Evolutionary conservation across 2,113 vertebrate genomes (phyloP).

Genomic region (Morone saxatilis): DNA sequence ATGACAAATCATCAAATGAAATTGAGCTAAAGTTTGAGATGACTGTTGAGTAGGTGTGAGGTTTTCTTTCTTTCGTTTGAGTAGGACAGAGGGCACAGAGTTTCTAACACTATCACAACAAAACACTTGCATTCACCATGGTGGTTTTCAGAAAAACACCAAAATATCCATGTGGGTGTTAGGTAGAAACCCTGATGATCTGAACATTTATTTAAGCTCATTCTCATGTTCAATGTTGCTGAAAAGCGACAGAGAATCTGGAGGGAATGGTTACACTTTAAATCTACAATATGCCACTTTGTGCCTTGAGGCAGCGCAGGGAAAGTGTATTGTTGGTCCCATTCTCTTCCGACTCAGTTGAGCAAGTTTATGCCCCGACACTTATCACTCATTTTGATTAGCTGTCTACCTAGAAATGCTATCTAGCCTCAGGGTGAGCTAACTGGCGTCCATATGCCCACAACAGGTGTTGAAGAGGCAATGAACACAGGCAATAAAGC

Average conservation of each 20-base stretch:
- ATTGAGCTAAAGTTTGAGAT: neutral
- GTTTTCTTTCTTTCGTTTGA: neutral
- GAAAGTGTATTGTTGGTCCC: conserved; percentile 20
- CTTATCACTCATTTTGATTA: conserved; percentile 68
- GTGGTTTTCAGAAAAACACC: conserved; percentile 8
- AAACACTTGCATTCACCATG: conserved; percentile 23
- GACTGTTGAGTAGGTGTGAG: conserved; percentile 8
- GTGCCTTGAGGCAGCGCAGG: conserved; percentile 15
- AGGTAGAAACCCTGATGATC: conserved; percentile 23
- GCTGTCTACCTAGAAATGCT: conserved; percentile 56
- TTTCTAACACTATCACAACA: neutral
- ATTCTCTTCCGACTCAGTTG: conserved; percentile 35
- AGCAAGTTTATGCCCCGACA: conserved; percentile 41
- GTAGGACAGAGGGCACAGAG: neutral
- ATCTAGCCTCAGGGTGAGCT: conserved; percentile 52
- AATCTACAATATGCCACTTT: conserved; percentile 15
- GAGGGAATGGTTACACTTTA: conserved; percentile 25
- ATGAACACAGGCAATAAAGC: conserved; percentile 52
- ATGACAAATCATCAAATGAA: conserved; percentile 6
- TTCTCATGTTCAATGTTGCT: neutral
- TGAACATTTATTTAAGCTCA: conserved; percentile 37
- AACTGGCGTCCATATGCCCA: conserved; percentile 52
- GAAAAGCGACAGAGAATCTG: conserved; percentile 20
- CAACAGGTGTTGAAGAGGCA: conserved; percentile 66
- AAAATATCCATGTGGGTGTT: conserved; percentile 25